phyloP scores from a whole-genome alignment of 2,888 invertebrate species.

The Argynnis bischoffii region DNA sequence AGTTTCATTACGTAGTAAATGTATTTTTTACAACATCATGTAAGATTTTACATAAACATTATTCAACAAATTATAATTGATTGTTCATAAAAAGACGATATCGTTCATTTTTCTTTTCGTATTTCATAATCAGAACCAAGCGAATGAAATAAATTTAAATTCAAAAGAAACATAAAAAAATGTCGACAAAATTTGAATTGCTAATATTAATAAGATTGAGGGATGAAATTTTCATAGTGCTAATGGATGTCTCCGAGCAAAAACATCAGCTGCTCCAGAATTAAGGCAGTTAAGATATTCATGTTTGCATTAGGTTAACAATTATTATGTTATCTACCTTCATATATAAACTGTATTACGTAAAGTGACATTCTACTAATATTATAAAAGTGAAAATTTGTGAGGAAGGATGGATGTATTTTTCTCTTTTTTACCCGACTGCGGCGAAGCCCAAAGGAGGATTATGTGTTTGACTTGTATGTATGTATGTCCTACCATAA shows the following conservation, averaged over 20 bases:
- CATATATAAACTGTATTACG: no score
- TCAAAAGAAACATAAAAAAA: conserved; percentile 32
- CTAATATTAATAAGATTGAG: conserved; percentile 35
- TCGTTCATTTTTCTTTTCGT: conserved; percentile 2
- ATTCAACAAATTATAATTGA: conserved; percentile 10
- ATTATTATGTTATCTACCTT: neutral
- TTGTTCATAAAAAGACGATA: conserved; percentile 3
- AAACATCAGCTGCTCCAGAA: conserved; percentile 17
- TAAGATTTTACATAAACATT: neutral
- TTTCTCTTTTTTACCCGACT: no score
- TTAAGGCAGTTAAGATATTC: neutral
- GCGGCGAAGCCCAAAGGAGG: no score
- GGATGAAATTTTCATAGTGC: conserved; percentile 30
- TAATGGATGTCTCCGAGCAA: conserved; percentile 29
- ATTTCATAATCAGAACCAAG: conserved; percentile 14
- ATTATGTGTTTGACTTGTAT: no score
- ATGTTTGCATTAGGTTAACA: conserved; percentile 8
- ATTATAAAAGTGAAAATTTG: no score
- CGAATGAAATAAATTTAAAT: conserved; percentile 27
- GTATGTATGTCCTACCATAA: no score
- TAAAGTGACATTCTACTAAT: no score
- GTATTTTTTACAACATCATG: no score
- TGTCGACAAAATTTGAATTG: conserved; percentile 33
- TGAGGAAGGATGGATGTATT: no score
- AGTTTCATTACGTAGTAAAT: no score